Percentiles rank a stretch among this genome's conserved stretches.
phyloP scores from a whole-genome alignment of 2,797 vertebrate species.

The Propithecus deckenii region DNA sequence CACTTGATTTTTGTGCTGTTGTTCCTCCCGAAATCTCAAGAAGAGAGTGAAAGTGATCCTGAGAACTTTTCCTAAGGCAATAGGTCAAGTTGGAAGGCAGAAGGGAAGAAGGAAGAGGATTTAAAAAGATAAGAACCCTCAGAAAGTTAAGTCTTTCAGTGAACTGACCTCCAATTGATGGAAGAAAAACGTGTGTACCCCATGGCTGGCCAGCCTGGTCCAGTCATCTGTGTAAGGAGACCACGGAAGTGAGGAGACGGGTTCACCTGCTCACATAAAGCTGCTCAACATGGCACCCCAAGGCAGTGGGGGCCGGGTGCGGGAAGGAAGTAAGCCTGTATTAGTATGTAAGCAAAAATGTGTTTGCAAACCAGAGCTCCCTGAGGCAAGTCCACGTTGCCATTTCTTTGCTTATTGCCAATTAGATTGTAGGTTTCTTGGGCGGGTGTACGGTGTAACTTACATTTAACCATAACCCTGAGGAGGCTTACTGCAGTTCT shows the following conservation, averaged over 20 bases:
- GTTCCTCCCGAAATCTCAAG: neutral
- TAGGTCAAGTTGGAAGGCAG: neutral
- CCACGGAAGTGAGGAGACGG: neutral
- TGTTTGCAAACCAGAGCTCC: neutral
- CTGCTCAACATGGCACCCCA: neutral
- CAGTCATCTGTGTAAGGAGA: neutral
- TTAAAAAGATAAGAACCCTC: neutral
- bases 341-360: neutral
- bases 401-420: neutral
- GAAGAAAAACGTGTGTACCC: neutral
- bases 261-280: neutral
- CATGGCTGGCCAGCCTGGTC: no score
- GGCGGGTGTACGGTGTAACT: neutral
- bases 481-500: neutral
- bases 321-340: no score
- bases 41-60: neutral
- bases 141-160: neutral
- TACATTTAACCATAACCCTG: neutral
- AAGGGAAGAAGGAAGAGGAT: neutral
- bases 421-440: neutral
- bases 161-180: neutral
- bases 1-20: neutral
- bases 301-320: rapidly evolving
- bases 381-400: neutral
- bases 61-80: neutral